phyloP scores from a whole-genome alignment of 2,797 vertebrate genomes.

The Tachyglossus aculeatus region DNA sequence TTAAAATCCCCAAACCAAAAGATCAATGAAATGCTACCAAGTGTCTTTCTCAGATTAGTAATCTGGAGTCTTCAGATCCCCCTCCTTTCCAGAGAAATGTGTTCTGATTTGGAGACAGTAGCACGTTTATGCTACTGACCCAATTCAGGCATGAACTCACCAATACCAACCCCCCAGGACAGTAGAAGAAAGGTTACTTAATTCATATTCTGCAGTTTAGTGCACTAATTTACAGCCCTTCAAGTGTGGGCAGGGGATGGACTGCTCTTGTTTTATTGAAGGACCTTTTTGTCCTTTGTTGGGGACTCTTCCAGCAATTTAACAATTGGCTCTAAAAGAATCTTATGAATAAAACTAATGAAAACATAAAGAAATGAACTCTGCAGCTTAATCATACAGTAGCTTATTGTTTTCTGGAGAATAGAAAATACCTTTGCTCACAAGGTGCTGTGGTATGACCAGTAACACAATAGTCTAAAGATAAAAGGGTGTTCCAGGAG shows the following conservation, averaged over 20 bases:
- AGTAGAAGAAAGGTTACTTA: conserved; percentile 23
- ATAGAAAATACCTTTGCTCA: conserved; percentile 65
- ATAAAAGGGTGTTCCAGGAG: conserved; percentile 24
- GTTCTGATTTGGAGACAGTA: conserved; percentile 10
- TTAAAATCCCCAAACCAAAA: conserved; percentile 2
- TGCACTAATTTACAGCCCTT: conserved; percentile 43
- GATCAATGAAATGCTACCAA: too few relatives aligned
- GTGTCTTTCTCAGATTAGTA: too few relatives aligned
- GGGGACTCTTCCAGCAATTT: conserved; percentile 63
- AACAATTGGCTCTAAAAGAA: conserved; percentile 68
- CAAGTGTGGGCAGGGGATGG: conserved; percentile 55
- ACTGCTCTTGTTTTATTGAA: conserved; percentile 65
- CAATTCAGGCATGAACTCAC: conserved; percentile 26
- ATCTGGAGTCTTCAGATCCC: too few relatives aligned
- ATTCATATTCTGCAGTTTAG: conserved; percentile 49
- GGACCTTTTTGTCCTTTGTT: conserved; percentile 67
- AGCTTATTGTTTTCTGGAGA: conserved; percentile 64
- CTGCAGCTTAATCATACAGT: conserved; percentile 57
- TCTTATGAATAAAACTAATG: conserved; percentile 68
- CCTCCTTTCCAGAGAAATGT: conserved; percentile 27
- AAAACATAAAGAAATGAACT: conserved; percentile 68
- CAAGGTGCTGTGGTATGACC: conserved; percentile 58
- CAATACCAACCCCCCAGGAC: conserved; percentile 16
- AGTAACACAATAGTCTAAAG: conserved; percentile 49
- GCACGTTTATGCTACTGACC: conserved; percentile 26